These are phyloP conservation scores for Apis cerana DNA, from an alignment of 1,140 invertebrate genomes.

Conservation along the genomic window DNA sequence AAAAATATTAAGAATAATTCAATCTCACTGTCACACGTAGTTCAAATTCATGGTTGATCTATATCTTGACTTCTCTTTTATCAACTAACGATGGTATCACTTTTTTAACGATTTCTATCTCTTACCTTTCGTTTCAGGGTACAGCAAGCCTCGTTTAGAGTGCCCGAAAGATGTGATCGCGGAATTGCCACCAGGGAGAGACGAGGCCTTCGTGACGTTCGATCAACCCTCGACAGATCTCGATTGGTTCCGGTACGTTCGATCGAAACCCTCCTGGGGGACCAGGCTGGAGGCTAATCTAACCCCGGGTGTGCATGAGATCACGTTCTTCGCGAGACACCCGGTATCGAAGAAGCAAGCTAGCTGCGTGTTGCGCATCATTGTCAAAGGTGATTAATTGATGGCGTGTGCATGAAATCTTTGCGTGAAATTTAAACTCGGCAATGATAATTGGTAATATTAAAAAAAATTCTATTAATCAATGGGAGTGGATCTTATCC, in stretches of 20 bases:
- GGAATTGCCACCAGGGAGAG: conserved; percentile 74
- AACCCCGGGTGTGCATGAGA: conserved; percentile 74
- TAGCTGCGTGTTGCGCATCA: conserved; percentile 76
- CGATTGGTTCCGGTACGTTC: conserved; percentile 80
- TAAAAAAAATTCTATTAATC: conserved; percentile 38
- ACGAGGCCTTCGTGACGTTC: conserved; percentile 79
- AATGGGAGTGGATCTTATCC: conserved; percentile 7
- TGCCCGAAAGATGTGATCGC: conserved; percentile 77
- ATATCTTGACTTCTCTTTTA: too few species aligned
- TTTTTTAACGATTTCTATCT: too few species aligned
- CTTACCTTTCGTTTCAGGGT: conserved; percentile 65
- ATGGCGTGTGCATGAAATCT: conserved; percentile 39
- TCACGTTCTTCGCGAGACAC: conserved; percentile 78
- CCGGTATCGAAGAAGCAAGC: conserved; percentile 79
- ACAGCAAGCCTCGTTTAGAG: conserved; percentile 77
- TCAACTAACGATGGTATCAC: too few species aligned
- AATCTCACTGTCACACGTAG: too few species aligned
- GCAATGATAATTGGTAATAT: conserved; percentile 41
- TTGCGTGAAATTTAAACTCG: conserved; percentile 35
- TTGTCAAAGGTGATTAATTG: conserved; percentile 74
- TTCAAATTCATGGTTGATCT: too few species aligned
- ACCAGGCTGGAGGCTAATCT: conserved; percentile 78
- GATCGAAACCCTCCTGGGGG: conserved; percentile 79
- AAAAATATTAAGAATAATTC: too few species aligned
- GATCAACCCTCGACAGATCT: conserved; percentile 80